Evolutionary conservation across 2,888 invertebrate species (phyloP), one percentile per base, ranked within the genome.

Genomic region (Volucella inanis): DNA sequence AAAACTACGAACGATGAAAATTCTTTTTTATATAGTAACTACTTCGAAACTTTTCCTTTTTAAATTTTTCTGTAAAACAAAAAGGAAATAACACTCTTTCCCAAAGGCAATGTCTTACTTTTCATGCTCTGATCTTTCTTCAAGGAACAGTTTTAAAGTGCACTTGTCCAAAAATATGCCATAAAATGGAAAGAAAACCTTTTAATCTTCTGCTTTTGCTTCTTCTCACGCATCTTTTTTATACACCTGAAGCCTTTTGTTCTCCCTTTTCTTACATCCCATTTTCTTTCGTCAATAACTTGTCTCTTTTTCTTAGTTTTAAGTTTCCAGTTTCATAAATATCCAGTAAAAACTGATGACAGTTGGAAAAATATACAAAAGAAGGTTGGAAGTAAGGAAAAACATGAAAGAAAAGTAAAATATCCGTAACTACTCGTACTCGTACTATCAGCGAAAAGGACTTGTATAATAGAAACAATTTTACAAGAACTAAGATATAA

Each of bases 11-110:
- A 39, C 54, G 47, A 61, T 68, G 57, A 70, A 57, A 57, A 15
- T 57, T 39, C 61, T 47, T 47, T 12, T 49, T 65, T 76, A n/a
- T n/a, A n/a, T n/a, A 65, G 76, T 81, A 74, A 2, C 2, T 22
- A 3, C 55, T 39, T 54, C 31, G 61, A 77, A 75, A 78, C 50
- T 78, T 83, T 83, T 74, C 77, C 61, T 68, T 78, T 83, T 77
- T 78, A 83, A 68, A 67, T 64, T 49, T 8, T n/a, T 49, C 50
- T 52, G 11, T 18, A 10, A 15, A 61, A 41, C 45, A 47, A 43
- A 57, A 43, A 39, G 8, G 12, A 50, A 50, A 15, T 14, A n/a
- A 61, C 70, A 78, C 68, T 70, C 65, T 64, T 18, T 65, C 43
- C 39, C 54, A n/a, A 14, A 49, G 65, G 76, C 71, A 76, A 76